These are phyloP conservation scores for Drosophila jambulina DNA, from an alignment of 1,140 invertebrate genomes.

Conservation along the genomic window DNA sequence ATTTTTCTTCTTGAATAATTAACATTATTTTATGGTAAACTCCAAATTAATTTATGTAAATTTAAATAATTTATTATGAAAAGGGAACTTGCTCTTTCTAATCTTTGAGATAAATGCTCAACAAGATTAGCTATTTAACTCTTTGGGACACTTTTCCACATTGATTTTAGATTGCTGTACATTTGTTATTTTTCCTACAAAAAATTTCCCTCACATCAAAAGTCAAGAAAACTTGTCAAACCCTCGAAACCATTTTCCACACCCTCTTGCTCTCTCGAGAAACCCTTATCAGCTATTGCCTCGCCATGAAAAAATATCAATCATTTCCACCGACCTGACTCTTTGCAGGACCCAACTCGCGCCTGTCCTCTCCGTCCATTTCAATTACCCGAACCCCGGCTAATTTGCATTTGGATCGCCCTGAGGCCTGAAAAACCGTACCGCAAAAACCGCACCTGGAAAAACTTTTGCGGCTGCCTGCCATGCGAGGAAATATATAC, in stretches of 20 bases:
- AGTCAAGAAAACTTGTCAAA: constrained; percentile 41
- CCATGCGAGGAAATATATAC: constrained; percentile 57
- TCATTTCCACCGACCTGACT: constrained; percentile 46
- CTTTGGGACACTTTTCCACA: neutral
- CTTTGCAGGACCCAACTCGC: constrained; percentile 10
- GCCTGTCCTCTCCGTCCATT: constrained; percentile 4
- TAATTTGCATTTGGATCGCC: constrained; percentile 72
- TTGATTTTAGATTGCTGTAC: neutral
- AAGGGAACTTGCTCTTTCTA: too few species aligned
- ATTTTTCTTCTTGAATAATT: neutral
- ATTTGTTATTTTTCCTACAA: constrained; percentile 15
- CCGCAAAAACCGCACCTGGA: constrained; percentile 63
- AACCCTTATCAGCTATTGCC: constrained; percentile 40
- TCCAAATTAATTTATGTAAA: neutral
- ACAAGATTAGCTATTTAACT: neutral
- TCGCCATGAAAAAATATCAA: constrained; percentile 50
- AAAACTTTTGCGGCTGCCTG: constrained; percentile 40
- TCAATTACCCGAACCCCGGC: constrained; percentile 44
- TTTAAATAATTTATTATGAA: neutral
- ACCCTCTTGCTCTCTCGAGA: constrained; percentile 1
- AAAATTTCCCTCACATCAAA: constrained; percentile 9
- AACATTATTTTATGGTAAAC: neutral
- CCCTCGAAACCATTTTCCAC: constrained; percentile 16
- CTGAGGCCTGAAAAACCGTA: constrained; percentile 46
- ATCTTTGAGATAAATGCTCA: neutral